Evolutionary conservation across 2,888 invertebrate species (phyloP).

Genomic region (Ditula angustiorana): DNA sequence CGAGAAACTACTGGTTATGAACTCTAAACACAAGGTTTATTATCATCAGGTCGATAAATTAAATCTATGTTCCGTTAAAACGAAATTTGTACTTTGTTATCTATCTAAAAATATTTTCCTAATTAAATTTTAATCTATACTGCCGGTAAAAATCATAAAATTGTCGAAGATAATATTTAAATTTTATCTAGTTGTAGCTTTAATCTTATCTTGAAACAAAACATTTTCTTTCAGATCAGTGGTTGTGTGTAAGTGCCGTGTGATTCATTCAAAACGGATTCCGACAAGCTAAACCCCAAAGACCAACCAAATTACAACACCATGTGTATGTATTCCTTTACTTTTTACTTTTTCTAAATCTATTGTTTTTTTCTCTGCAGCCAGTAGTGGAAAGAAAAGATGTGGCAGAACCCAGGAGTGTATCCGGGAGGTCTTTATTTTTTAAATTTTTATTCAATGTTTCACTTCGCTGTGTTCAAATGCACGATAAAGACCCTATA

Average conservation of each 20-base stretch:
- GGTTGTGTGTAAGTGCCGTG: constrained; percentile 55
- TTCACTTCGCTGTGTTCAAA: constrained; percentile 20
- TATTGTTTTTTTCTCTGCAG: constrained; percentile 63
- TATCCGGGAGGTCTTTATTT: constrained; percentile 76
- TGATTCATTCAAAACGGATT: constrained; percentile 69
- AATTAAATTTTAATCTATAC: too few relatives aligned
- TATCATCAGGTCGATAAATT: too few relatives aligned
- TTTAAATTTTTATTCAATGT: constrained; percentile 45
- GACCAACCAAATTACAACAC: constrained; percentile 79
- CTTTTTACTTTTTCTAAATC: constrained; percentile 44
- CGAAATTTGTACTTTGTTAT: too few relatives aligned
- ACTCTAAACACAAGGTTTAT: too few relatives aligned
- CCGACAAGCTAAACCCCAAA: constrained; percentile 70
- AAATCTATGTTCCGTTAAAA: too few relatives aligned
- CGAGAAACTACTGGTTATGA: too few relatives aligned
- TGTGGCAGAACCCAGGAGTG: constrained; percentile 81
- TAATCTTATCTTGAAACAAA: constrained; percentile 24
- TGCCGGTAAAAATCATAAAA: too few relatives aligned
- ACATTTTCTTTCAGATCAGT: constrained; percentile 55
- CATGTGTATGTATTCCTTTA: constrained; percentile 78
- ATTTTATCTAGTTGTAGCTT: neutral
- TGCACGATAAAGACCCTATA: constrained; percentile 21
- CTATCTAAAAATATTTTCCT: too few relatives aligned
- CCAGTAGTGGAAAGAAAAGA: constrained; percentile 52
- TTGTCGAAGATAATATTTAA: neutral